phyloP scores from a whole-genome alignment of 2,113 vertebrate genomes.

The Arvicanthis niloticus region DNA sequence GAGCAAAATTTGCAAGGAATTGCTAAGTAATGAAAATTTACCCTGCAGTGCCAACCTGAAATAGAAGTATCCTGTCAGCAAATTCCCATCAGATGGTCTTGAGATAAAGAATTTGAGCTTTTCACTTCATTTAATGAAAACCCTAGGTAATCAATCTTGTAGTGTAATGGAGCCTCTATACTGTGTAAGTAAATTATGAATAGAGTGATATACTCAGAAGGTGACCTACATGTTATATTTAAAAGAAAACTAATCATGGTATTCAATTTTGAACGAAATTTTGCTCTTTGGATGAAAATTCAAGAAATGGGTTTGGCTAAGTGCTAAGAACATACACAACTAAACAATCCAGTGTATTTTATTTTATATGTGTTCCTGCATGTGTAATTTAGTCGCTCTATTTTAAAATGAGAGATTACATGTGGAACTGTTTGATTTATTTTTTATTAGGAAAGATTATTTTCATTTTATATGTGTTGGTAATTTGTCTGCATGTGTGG shows the following conservation, averaged over 20 bases:
- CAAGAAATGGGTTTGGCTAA: not conserved
- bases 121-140: constrained; percentile 56
- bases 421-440: no score
- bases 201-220: constrained; percentile 39
- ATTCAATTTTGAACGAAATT: constrained; percentile 30
- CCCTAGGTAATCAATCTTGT: not conserved
- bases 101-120: constrained; percentile 66
- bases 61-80: constrained; percentile 23
- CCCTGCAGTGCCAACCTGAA: not conserved
- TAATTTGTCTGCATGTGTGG: not conserved
- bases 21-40: constrained; percentile 30
- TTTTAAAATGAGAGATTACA: not conserved
- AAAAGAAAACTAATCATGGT: constrained; percentile 51
- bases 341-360: not conserved
- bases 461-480: not conserved
- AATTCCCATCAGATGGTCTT: constrained; percentile 29
- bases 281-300: not conserved
- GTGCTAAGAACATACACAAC: not conserved
- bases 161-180: constrained; percentile 42
- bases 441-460: not conserved
- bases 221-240: constrained; percentile 44
- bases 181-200: constrained; percentile 56
- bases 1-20: constrained; percentile 54
- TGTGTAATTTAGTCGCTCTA: not conserved
- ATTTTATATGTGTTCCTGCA: not conserved